A percentile compares a stretch with the other conserved stretches of the same genome.
Evolutionary conservation across 2,797 vertebrate genomes (phyloP).

Genomic region (Pangasius krempfi): DNA sequence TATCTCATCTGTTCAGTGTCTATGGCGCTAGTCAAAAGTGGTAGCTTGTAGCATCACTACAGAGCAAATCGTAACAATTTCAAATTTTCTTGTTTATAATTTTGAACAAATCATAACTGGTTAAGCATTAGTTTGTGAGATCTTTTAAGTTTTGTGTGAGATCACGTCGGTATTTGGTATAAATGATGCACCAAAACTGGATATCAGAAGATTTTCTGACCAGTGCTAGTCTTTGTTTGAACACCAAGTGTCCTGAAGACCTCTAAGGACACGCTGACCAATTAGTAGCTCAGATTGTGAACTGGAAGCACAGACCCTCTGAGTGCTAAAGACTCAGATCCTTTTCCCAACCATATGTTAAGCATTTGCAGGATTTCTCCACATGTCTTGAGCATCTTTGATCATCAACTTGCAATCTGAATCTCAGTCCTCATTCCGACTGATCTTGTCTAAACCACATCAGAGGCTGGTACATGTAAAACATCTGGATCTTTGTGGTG

Average conservation of each 20-base stretch:
- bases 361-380: background rate
- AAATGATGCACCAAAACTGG: background rate
- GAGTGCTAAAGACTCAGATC: constrained; percentile 5
- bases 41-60: background rate
- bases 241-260: too few species aligned
- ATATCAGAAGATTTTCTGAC: background rate
- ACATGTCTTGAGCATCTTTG: constrained; percentile 8
- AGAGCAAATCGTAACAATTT: background rate
- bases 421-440: background rate
- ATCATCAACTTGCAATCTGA: constrained; percentile 25
- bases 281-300: background rate
- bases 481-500: constrained; percentile 31
- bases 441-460: constrained; percentile 23
- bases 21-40: background rate
- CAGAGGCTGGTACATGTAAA: constrained; percentile 11
- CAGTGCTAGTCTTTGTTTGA: background rate
- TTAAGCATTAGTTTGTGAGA: too few species aligned
- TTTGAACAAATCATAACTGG: background rate
- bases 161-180: background rate
- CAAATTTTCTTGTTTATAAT: background rate
- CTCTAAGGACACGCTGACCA: background rate
- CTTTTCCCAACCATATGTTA: background rate
- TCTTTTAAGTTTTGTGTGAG: background rate
- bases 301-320: background rate
- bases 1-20: background rate